These are phyloP conservation scores for Propithecus coquereli DNA, from an alignment of 2,113 vertebrate genomes.

Conservation along the genomic window DNA sequence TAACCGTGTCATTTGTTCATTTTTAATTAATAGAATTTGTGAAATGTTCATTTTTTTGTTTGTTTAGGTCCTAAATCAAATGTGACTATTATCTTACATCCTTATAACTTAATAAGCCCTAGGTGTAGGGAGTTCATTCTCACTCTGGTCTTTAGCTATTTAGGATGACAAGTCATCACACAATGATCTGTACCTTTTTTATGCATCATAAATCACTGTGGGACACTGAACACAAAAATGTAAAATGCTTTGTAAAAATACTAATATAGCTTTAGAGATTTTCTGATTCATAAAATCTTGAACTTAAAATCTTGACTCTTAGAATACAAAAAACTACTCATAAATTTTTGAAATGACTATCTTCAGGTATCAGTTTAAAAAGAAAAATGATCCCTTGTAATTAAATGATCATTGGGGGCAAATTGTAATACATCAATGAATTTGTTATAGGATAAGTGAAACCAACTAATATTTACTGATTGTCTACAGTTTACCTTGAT, in stretches of 20 bases:
- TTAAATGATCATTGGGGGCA: background rate
- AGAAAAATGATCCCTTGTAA: background rate
- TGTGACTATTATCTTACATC: background rate
- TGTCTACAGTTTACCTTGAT: background rate
- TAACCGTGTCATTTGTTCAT: background rate
- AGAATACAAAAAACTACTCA: background rate
- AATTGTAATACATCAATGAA: background rate
- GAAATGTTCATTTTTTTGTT: background rate
- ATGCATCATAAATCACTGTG: background rate
- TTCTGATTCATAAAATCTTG: background rate
- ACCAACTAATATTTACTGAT: background rate
- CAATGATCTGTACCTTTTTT: background rate
- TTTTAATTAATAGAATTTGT: constrained; percentile 19
- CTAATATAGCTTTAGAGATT: background rate
- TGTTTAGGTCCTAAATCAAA: constrained; percentile 1
- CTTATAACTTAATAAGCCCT: background rate
- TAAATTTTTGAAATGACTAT: background rate
- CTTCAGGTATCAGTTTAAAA: background rate
- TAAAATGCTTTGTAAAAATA: background rate
- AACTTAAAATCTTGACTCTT: background rate
- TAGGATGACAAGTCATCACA: background rate
- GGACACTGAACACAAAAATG: background rate
- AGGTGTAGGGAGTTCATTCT: background rate
- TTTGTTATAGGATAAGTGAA: background rate
- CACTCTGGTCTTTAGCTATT: background rate